phyloP scores from a whole-genome alignment of 2,888 invertebrate species.

The Eupithecia inturbata region DNA sequence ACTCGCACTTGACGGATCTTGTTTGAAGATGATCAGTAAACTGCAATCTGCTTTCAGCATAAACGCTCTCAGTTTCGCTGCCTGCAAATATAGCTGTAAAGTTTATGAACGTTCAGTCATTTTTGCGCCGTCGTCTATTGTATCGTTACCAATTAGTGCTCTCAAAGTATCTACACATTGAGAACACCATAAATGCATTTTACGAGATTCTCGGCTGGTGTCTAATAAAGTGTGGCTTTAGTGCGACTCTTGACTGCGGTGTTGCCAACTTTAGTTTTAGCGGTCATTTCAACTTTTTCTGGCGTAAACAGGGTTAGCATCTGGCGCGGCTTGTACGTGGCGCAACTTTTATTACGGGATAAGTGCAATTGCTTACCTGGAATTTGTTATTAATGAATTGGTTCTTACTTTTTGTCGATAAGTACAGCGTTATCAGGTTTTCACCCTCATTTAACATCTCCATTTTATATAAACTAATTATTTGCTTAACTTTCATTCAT shows the following conservation, averaged over 20 bases:
- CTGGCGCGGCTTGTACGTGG: not conserved
- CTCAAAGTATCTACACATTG: slow-evolving; percentile 55
- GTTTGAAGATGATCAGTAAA: not conserved
- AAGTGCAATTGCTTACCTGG: not conserved
- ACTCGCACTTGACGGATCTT: too few species aligned
- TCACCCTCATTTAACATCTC: not conserved
- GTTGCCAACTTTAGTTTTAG: slow-evolving; percentile 21
- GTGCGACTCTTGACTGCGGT: slow-evolving; percentile 53
- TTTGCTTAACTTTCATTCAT: not conserved
- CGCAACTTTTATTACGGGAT: not conserved
- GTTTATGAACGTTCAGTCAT: slow-evolving; percentile 40
- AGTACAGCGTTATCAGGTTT: not conserved
- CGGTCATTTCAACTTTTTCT: slow-evolving; percentile 10
- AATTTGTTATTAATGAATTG: not conserved
- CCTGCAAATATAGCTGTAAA: slow-evolving; percentile 39
- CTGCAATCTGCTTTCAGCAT: not conserved
- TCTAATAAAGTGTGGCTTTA: slow-evolving; percentile 67
- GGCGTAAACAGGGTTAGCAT: slow-evolving; percentile 10
- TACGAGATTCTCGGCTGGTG: slow-evolving; percentile 62
- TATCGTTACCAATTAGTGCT: slow-evolving; percentile 67
- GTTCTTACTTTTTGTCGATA: not conserved
- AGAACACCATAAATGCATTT: slow-evolving; percentile 66
- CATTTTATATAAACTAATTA: not conserved
- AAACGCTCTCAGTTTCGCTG: slow-evolving; percentile 43
- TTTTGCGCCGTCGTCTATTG: slow-evolving; percentile 43